These are phyloP conservation scores for Lysandra bellargus DNA, from an alignment of 2,888 invertebrate species.

Conservation along the genomic window DNA sequence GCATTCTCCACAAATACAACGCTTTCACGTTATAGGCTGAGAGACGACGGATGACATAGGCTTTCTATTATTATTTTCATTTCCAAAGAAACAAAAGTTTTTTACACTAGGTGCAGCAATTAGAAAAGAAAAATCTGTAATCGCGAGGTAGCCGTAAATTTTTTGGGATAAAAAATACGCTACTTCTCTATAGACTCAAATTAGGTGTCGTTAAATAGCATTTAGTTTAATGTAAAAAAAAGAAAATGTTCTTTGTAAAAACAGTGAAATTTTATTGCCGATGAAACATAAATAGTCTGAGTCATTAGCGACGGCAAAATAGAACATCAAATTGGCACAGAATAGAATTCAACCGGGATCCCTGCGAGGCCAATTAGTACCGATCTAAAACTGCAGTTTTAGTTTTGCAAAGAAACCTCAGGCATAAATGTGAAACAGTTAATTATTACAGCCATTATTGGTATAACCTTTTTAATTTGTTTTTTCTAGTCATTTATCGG, in stretches of 20 bases:
- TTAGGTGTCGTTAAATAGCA: too few species aligned
- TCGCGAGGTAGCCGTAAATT: too few species aligned
- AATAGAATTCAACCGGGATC: neutral
- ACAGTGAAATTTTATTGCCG: neutral
- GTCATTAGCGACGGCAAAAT: neutral
- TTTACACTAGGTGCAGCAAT: too few species aligned
- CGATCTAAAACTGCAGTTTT: slow-evolving; percentile 6
- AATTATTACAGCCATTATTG: neutral
- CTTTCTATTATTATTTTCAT: neutral
- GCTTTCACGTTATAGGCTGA: neutral
- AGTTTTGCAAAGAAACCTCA: neutral
- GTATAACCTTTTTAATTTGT: neutral
- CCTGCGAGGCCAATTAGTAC: slow-evolving; percentile 3
- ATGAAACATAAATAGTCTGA: neutral
- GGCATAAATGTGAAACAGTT: neutral
- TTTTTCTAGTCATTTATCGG: too few species aligned
- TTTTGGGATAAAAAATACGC: too few species aligned
- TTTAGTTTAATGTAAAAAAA: neutral
- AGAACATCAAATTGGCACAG: neutral
- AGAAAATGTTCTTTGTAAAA: neutral
- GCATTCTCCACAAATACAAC: neutral
- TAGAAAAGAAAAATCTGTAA: too few species aligned
- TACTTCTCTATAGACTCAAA: too few species aligned
- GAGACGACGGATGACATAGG: neutral
- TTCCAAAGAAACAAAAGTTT: neutral